Base-by-base conservation (phyloP, 2,797 vertebrate genomes). In the Dallia pectoralis region DNA sequence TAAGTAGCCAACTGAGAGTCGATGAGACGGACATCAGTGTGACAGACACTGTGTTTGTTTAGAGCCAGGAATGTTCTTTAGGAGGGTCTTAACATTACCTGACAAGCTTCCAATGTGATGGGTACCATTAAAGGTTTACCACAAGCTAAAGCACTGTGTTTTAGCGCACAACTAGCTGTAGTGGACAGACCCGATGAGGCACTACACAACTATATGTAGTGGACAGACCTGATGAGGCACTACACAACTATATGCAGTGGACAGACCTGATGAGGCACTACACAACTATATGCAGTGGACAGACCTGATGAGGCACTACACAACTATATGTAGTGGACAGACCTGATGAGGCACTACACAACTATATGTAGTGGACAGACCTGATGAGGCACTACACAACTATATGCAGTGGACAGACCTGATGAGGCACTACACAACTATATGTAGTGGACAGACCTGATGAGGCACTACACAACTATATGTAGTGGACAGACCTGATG, bases 291-390 rank as follows among this genome's bases (percentile, higher is more conserved):
- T 74, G 72, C 53, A 73, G 75, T 73, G 78, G 78, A 79, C 79
- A 81, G 70, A 48, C 68, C 6, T n/a, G n/a, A n/a, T n/a, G 49
- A 82, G 73, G 70, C 77, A 67, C 67, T 63, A 71, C 36, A 78
- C 64, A 66, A 51, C 87, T 84, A 73, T 75, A 79, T 74, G 72
- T 59, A 73, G 75, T 73, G 78, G 78, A 79, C 79, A 81, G 70
- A 48, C 68, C 6, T n/a, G n/a, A n/a, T n/a, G 49, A 82, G 73
- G 70, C 77, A 67, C 67, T 63, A 71, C 36, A 78, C 64, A 66
- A 51, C 87, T 84, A 73, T 75, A 79, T 74, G 72, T 59, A 73
- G 75, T 73, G 78, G 78, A 79, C 79, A 81, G 70, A 48, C 68
- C 6, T n/a, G n/a, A n/a, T n/a, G 49, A 82, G 73, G 70, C 77